A percentile compares a stretch with the other conserved stretches of the same genome.
Conservation (phyloP, 2,797 vertebrate genomes). For the Myotis pilosus region DNA sequence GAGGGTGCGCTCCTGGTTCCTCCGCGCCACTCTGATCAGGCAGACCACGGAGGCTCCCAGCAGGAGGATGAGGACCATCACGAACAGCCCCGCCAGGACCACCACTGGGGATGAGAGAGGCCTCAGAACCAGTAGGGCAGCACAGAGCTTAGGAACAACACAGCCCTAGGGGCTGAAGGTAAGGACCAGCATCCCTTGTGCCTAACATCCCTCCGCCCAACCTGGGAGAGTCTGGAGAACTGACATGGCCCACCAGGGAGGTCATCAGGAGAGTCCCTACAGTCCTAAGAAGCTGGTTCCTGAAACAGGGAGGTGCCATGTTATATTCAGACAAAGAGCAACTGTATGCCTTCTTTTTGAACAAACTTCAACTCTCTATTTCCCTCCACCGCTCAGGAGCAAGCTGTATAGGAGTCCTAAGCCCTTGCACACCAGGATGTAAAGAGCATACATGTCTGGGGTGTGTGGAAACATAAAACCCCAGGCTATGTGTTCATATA, state of each 20-base stretch:
- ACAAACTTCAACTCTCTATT: neutral
- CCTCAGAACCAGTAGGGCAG: neutral
- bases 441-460: neutral
- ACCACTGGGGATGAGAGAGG: constrained; percentile 63
- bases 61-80: constrained; percentile 71
- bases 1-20: constrained; percentile 52
- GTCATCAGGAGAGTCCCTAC: neutral
- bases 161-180: too few species aligned
- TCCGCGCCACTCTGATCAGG: constrained; percentile 68
- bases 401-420: neutral
- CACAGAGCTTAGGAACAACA: neutral
- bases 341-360: neutral
- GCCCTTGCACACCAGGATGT: neutral
- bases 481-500: neutral
- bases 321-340: neutral
- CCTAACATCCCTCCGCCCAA: neutral
- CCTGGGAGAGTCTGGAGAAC: neutral
- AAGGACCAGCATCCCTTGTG: neutral
- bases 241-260: neutral
- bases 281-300: neutral
- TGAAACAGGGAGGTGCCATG: neutral
- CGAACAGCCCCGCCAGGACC: constrained; percentile 70
- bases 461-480: neutral
- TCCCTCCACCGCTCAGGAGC: neutral
- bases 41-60: constrained; percentile 72